Conservation (phyloP, 2,113 vertebrate species). For the Gopherus flavomarginatus region DNA sequence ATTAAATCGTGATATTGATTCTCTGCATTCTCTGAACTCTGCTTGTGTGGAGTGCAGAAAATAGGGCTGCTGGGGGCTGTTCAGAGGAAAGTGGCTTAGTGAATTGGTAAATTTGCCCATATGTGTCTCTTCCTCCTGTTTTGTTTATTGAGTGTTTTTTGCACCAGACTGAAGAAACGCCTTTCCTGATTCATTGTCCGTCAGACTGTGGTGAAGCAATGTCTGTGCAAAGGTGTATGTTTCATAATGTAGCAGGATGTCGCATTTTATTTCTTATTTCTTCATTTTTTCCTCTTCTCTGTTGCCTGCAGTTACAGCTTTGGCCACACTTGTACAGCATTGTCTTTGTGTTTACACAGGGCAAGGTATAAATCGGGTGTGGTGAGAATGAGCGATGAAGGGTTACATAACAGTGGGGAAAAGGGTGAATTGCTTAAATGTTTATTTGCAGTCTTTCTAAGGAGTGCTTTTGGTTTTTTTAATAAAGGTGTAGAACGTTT, state of each 20-base stretch:
- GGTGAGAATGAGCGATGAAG: background rate
- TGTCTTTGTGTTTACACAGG: background rate
- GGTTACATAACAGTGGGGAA: background rate
- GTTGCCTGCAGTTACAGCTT: background rate
- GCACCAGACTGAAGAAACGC: background rate
- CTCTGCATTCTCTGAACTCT: background rate
- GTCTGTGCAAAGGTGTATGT: background rate
- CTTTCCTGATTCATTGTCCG: background rate
- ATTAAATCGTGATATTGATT: background rate
- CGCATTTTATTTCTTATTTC: background rate
- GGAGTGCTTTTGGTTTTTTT: background rate
- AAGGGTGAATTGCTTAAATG: background rate
- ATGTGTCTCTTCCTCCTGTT: background rate
- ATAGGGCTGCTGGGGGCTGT: background rate
- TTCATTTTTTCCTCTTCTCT: background rate
- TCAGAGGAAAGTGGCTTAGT: accelerated
- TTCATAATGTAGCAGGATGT: background rate
- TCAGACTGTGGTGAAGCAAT: accelerated
- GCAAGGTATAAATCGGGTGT: background rate
- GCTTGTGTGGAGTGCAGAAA: background rate
- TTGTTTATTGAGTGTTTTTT: background rate
- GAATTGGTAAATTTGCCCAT: background rate
- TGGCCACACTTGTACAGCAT: background rate
- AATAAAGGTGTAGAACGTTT: conserved; percentile 15
- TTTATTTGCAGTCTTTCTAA: background rate